phyloP scores from a whole-genome alignment of 2,888 invertebrate species.

The Aphrophora alni region DNA sequence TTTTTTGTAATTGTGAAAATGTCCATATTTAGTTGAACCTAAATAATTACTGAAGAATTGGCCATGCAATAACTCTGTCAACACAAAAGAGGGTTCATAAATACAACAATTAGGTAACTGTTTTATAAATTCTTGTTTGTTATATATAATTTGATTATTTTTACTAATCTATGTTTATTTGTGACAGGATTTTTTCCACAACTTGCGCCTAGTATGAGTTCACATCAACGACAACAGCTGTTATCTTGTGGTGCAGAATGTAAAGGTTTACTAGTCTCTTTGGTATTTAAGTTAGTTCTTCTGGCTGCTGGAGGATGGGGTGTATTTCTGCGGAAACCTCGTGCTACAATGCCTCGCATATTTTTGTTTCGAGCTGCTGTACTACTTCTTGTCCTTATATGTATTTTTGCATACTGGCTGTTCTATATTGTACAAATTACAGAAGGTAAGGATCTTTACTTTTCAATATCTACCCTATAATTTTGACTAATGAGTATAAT shows the following conservation, averaged over 20 bases:
- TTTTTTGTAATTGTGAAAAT: too few species aligned
- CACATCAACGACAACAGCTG: conserved; percentile 72
- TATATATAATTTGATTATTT: too few species aligned
- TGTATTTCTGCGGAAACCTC: conserved; percentile 82
- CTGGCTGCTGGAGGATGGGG: conserved; percentile 93
- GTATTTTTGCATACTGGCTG: conserved; percentile 97
- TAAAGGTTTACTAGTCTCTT: conserved; percentile 89
- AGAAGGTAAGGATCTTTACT: conserved; percentile 47
- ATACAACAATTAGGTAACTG: too few species aligned
- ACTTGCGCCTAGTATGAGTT: conserved; percentile 64
- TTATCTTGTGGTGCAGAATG: conserved; percentile 92
- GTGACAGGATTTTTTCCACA: conserved; percentile 73
- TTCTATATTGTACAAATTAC: conserved; percentile 90
- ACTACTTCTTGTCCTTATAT: conserved; percentile 85
- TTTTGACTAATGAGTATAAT: too few species aligned
- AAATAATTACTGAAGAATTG: too few species aligned
- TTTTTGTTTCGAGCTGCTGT: conserved; percentile 89
- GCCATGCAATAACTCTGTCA: too few species aligned
- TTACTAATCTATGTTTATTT: too few species aligned
- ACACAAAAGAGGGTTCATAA: too few species aligned
- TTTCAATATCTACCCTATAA: conserved; percentile 57
- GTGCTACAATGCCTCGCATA: conserved; percentile 89
- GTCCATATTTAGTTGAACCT: too few species aligned
- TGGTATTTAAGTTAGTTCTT: conserved; percentile 90
- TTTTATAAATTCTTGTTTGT: too few species aligned